Evolutionary conservation across 2,888 invertebrate genomes (phyloP).

Genomic region (Chymomyza amoena): DNA sequence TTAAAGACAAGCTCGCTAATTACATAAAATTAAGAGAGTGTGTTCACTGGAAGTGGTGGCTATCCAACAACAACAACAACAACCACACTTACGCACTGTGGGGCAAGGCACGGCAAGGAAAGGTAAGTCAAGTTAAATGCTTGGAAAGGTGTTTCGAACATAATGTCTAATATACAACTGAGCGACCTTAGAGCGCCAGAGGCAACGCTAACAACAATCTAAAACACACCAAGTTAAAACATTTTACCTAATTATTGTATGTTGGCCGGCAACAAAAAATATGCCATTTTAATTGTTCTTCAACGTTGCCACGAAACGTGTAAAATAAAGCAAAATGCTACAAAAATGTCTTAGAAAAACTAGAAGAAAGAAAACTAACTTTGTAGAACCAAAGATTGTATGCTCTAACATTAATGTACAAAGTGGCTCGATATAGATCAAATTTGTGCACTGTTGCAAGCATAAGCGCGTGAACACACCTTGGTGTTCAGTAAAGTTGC

Average conservation of each 20-base stretch:
- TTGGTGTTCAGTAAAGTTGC: too few relatives aligned
- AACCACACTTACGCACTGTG: background rate
- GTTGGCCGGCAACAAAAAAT: constrained; percentile 21
- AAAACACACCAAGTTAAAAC: background rate
- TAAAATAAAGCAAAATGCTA: constrained; percentile 10
- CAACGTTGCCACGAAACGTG: constrained; percentile 12
- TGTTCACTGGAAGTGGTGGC: constrained; percentile 45
- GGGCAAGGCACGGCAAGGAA: background rate
- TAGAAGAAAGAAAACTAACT: background rate
- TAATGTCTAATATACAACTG: background rate
- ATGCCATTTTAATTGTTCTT: constrained; percentile 53
- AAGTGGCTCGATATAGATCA: too few relatives aligned
- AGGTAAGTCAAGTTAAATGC: background rate
- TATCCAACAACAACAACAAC: background rate
- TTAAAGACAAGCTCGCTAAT: constrained; percentile 63
- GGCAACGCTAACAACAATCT: constrained; percentile 10
- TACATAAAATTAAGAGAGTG: constrained; percentile 49
- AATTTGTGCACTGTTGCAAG: too few relatives aligned
- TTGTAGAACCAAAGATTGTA: background rate
- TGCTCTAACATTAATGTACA: background rate
- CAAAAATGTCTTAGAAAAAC: constrained; percentile 2
- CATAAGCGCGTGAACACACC: too few relatives aligned
- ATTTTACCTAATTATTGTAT: constrained; percentile 42
- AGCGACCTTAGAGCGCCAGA: constrained; percentile 5
- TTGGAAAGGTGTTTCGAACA: background rate